Base-by-base conservation (phyloP, 2,113 vertebrate species). In the Marcusenius ussheri region DNA sequence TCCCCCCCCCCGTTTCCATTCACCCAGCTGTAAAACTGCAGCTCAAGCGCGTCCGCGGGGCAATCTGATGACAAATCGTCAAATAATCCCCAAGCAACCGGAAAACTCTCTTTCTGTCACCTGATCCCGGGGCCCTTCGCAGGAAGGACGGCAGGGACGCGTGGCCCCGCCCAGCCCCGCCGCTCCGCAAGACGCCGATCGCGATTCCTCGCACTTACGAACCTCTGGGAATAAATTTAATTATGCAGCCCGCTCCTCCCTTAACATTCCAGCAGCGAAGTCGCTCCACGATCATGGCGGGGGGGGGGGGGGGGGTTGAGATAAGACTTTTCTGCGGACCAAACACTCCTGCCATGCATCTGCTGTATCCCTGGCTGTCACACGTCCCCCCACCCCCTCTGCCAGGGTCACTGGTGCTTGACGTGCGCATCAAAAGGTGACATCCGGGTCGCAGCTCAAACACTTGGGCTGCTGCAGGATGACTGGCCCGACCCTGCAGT, bases 191-290 rank as follows among this genome's bases (percentile, higher is more conserved):
- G 85, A 31, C 39, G 80, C 42, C 85, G 15, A 53, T 35, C 15
- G 85, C 50, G 5, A 35, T 51, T 51, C 47, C 10, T 9, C 8
- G 47, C 85, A 8, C n/a, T 53, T 87, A 35, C 13, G 6, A 35
- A 51, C 85, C 21, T 31, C 24, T 87, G 85, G 50, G 85, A 87
- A 87, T 87, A 87, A 87, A 87, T 35, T 51, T 50, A 35, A 51
- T 35, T 85, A n/a, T 50, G 85, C 85, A 3, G 27, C 85, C 24
- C 2, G 49, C n/a, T 87, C 50, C 47, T 35, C 85, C 85, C 50
- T 51, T 49, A 53, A 49, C 24, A 87, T 87, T 17, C 47, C 31
- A 19, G 31, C 70, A 77, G 70, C 13, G 5, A 39, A 19, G 13
- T 5, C 27, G 0, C 35, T 39, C 70, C 21, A 6, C 31, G 11